phyloP scores from a whole-genome alignment of 2,113 vertebrate genomes.

The Egretta garzetta region DNA sequence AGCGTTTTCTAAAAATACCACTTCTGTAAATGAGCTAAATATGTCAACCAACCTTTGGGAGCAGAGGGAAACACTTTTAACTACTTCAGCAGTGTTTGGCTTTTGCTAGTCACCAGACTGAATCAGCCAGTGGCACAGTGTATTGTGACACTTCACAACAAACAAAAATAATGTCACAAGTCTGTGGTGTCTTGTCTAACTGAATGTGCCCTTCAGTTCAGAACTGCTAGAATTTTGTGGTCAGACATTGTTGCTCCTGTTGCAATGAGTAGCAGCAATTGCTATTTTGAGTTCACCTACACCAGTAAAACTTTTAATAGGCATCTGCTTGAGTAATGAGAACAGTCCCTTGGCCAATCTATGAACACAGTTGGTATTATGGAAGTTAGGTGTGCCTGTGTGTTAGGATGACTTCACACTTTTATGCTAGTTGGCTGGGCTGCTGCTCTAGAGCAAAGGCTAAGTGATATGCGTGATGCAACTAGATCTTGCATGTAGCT shows the following conservation, averaged over 20 bases:
- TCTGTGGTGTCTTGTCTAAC: neutral
- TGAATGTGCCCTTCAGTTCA: neutral
- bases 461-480: neutral
- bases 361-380: neutral
- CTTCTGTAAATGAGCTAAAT: neutral
- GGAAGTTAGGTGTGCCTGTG: constrained; percentile 2
- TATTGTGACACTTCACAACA: neutral
- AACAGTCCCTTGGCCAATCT: neutral
- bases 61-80: neutral
- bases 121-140: neutral
- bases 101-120: neutral
- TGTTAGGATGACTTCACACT: neutral
- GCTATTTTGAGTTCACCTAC: neutral
- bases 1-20: neutral
- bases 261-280: neutral
- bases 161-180: neutral
- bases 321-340: neutral
- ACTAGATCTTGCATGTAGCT: neutral
- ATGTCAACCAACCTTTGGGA: neutral
- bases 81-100: neutral
- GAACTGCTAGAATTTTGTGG: neutral
- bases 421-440: neutral
- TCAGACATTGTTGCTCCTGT: neutral
- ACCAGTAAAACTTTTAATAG: neutral
- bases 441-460: constrained; percentile 15